These are phyloP conservation scores for Empis livida DNA, from an alignment of 2,888 invertebrate genomes.

Conservation along the genomic window DNA sequence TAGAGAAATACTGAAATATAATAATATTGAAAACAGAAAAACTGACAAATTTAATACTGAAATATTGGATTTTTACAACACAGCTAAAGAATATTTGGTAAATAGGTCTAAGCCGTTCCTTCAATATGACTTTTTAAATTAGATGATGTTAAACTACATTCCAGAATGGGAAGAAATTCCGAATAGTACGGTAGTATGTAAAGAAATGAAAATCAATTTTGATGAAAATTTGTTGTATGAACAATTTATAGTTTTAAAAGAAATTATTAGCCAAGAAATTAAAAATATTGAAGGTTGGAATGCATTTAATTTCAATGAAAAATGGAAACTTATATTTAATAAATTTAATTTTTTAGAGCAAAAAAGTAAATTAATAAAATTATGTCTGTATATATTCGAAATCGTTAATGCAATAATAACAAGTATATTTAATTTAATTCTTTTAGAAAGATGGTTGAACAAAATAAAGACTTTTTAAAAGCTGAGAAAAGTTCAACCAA, in stretches of 20 bases:
- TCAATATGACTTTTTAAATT: not conserved
- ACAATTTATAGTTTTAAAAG: not conserved
- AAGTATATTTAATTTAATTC: not conserved
- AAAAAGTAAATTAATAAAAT: not conserved
- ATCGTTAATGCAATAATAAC: not conserved
- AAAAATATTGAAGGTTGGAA: not conserved
- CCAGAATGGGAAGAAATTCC: not conserved
- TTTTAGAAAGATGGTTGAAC: not conserved
- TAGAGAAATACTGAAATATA: slow-evolving; percentile 2
- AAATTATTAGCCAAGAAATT: not conserved
- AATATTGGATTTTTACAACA: not conserved
- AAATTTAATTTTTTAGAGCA: not conserved
- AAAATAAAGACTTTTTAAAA: not conserved
- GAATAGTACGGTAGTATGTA: no score
- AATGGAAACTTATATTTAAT: not conserved
- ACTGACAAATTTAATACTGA: not conserved
- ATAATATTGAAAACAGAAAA: not conserved
- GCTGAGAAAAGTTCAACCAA: not conserved
- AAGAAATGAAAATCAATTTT: no score
- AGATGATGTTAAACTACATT: not conserved
- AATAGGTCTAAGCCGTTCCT: not conserved
- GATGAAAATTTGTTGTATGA: not conserved
- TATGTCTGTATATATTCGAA: not conserved
- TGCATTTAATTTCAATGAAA: not conserved
- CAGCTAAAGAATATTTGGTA: not conserved